A percentile compares a stretch with the other conserved stretches of the same genome.
These are phyloP conservation scores for Brassicogethes aeneus DNA, from an alignment of 2,888 invertebrate genomes.

Conservation along the genomic window DNA sequence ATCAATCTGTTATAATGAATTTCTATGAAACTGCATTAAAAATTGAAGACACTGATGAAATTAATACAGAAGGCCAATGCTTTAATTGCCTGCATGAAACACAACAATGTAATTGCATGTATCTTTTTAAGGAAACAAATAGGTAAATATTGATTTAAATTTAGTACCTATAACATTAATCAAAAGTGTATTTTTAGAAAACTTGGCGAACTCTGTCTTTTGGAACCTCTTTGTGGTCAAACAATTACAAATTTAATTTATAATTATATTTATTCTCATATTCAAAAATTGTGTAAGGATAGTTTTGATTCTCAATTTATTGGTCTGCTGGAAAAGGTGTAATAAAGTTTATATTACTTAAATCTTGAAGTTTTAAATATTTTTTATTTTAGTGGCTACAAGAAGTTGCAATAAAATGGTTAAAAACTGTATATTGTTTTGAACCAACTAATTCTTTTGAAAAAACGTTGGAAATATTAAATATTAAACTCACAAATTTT, in stretches of 20 bases:
- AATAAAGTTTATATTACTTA: not conserved
- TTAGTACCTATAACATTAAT: constrained; percentile 1
- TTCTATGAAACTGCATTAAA: constrained; percentile 72
- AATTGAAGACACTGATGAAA: constrained; percentile 28
- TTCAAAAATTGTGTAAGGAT: constrained; percentile 77
- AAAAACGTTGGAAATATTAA: constrained; percentile 55
- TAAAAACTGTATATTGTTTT: constrained; percentile 70
- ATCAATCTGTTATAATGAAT: constrained; percentile 58
- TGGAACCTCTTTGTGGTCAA: constrained; percentile 79
- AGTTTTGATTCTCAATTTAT: constrained; percentile 80
- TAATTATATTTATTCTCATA: constrained; percentile 71
- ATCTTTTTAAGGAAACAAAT: constrained; percentile 70
- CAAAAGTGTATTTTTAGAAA: constrained; percentile 35
- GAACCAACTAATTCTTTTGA: constrained; percentile 51
- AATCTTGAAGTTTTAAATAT: not conserved
- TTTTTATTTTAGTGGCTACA: constrained; percentile 65
- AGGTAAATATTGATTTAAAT: constrained; percentile 39
- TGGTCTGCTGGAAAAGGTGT: constrained; percentile 60
- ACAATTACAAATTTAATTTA: constrained; percentile 78
- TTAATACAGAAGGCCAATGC: constrained; percentile 47
- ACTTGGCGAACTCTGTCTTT: constrained; percentile 64
- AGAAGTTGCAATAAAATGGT: constrained; percentile 77
- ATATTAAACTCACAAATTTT: constrained; percentile 70
- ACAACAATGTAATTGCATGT: constrained; percentile 48
- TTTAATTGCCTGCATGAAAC: constrained; percentile 61